A percentile compares a stretch with the other conserved stretches of the same genome.
Conservation (phyloP, 2,113 vertebrate species). For the Pycnonotus jocosus region DNA sequence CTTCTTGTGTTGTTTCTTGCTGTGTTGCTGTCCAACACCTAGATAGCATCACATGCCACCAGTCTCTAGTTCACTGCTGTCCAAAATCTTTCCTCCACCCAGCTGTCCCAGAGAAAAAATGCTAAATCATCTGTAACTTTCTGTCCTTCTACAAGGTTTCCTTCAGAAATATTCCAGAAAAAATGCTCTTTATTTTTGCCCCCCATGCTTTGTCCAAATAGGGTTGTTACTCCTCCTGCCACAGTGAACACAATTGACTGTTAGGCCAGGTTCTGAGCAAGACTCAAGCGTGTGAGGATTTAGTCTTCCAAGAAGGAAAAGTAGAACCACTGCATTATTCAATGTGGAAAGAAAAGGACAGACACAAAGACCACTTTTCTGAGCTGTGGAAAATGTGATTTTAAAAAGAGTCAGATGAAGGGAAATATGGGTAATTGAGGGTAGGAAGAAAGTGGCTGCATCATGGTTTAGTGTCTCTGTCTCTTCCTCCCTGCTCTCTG, state of each 20-base stretch:
- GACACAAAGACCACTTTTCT: neutral
- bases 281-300: neutral
- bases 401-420: neutral
- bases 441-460: neutral
- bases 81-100: neutral
- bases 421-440: accelerated
- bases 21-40: neutral
- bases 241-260: neutral
- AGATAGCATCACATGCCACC: neutral
- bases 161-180: neutral
- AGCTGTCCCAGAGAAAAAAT: neutral
- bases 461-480: neutral
- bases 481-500: neutral
- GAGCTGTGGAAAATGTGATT: neutral
- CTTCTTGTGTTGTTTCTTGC: neutral
- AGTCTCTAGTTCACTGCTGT: neutral
- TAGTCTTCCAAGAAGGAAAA: neutral
- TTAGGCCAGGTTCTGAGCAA: neutral
- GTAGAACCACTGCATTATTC: neutral
- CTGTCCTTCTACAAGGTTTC: neutral
- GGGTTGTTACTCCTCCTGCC: accelerated
- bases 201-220: neutral
- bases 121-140: neutral
- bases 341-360: neutral
- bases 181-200: accelerated